These are phyloP conservation scores for Lerema accius DNA, from an alignment of 1,140 invertebrate genomes.

Conservation along the genomic window DNA sequence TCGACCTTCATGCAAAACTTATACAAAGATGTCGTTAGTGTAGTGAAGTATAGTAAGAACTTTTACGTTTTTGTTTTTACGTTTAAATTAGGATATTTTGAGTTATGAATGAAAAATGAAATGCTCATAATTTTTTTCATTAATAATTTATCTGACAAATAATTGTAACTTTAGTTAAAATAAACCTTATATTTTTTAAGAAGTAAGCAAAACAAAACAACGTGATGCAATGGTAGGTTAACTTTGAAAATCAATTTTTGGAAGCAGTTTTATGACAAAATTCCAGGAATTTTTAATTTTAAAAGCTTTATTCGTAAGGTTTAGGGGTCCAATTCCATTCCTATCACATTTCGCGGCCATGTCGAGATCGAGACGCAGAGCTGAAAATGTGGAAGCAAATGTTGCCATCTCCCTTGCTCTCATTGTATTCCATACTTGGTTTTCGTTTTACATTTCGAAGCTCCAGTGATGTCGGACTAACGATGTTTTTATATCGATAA, in stretches of 20 bases:
- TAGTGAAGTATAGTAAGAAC: too few species aligned
- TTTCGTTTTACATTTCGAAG: slow-evolving; percentile 77
- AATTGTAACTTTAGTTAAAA: too few species aligned
- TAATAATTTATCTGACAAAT: too few species aligned
- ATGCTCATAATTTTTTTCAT: too few species aligned
- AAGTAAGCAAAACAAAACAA: background rate
- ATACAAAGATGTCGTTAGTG: slow-evolving; percentile 5
- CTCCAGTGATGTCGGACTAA: slow-evolving; percentile 44
- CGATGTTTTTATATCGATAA: slow-evolving; percentile 35
- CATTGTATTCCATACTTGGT: slow-evolving; percentile 78
- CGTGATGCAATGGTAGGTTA: too few species aligned
- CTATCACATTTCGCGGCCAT: slow-evolving; percentile 52
- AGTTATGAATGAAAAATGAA: too few species aligned
- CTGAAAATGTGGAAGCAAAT: slow-evolving; percentile 38
- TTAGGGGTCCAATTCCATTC: slow-evolving; percentile 11
- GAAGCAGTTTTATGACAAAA: background rate
- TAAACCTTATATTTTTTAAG: too few species aligned
- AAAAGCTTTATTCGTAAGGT: background rate
- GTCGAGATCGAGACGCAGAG: slow-evolving; percentile 55
- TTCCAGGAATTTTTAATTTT: slow-evolving; percentile 5
- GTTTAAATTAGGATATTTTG: too few species aligned
- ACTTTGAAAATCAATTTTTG: too few species aligned
- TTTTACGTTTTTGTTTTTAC: too few species aligned
- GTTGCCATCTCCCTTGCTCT: slow-evolving; percentile 53
- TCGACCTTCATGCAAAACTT: background rate